These are phyloP conservation scores for Tenthredo livida DNA, from an alignment of 2,888 invertebrate species.

Conservation along the genomic window DNA sequence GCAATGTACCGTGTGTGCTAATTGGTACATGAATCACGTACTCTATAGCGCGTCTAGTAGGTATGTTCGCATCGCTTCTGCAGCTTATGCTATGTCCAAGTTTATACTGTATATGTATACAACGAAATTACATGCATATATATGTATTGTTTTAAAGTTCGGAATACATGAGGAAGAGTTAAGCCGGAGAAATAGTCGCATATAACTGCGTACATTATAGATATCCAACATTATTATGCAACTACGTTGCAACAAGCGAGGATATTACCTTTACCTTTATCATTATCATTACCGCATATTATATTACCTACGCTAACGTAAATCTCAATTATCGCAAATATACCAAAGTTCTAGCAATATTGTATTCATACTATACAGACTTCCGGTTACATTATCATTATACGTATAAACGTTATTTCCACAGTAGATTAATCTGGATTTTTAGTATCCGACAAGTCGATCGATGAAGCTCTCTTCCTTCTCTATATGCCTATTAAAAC, in stretches of 20 bases:
- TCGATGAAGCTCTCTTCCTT: not conserved
- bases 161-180: not conserved
- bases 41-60: constrained; percentile 56
- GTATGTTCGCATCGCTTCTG: constrained; percentile 14
- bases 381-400: not conserved
- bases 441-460: not conserved
- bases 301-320: not conserved
- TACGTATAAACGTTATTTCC: not conserved
- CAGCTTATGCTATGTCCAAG: not conserved
- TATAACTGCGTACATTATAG: not conserved
- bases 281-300: constrained; percentile 5
- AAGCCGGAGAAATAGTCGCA: not conserved
- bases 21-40: constrained; percentile 74
- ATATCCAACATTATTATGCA: constrained; percentile 6
- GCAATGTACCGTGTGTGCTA: constrained; percentile 64
- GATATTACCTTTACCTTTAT: not conserved
- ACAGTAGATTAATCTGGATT: not conserved
- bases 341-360: not conserved
- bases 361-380: not conserved
- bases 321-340: constrained; percentile 8
- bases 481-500: not conserved
- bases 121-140: not conserved
- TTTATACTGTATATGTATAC: not conserved
- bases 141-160: not conserved
- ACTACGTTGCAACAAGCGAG: not conserved